Conservation (phyloP, 2,113 vertebrate species). For the Puntigrus tetrazona region DNA sequence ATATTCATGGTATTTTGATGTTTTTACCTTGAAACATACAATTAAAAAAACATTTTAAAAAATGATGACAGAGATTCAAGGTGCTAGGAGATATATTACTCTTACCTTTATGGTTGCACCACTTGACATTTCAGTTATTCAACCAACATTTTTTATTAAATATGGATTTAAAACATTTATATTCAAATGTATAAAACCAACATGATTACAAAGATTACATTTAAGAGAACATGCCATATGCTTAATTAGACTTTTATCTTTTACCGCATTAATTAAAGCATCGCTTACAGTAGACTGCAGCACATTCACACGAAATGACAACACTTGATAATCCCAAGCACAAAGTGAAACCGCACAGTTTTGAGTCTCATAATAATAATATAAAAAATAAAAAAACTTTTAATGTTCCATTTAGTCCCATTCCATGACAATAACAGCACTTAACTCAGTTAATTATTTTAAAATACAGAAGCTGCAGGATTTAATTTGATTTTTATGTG, state of each 20-base stretch:
- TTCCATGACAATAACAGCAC: constrained; percentile 72
- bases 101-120: not conserved
- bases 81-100: not conserved
- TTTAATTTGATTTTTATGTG: constrained; percentile 78
- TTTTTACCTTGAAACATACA: not conserved
- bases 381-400: constrained; percentile 47
- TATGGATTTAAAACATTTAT: not conserved
- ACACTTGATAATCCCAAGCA: not conserved
- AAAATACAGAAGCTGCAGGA: constrained; percentile 75
- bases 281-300: not conserved
- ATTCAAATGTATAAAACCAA: not conserved
- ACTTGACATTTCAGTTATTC: not conserved
- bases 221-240: not conserved
- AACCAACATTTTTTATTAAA: not conserved
- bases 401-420: constrained; percentile 68
- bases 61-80: not conserved
- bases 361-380: constrained; percentile 46
- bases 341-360: constrained; percentile 47
- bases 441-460: constrained; percentile 79
- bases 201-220: not conserved
- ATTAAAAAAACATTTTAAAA: not conserved
- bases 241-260: not conserved
- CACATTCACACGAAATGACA: not conserved
- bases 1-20: too few relatives aligned
- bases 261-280: not conserved